Conservation (phyloP, 2,888 invertebrate genomes). For the Phragmatobia fuliginosa region DNA sequence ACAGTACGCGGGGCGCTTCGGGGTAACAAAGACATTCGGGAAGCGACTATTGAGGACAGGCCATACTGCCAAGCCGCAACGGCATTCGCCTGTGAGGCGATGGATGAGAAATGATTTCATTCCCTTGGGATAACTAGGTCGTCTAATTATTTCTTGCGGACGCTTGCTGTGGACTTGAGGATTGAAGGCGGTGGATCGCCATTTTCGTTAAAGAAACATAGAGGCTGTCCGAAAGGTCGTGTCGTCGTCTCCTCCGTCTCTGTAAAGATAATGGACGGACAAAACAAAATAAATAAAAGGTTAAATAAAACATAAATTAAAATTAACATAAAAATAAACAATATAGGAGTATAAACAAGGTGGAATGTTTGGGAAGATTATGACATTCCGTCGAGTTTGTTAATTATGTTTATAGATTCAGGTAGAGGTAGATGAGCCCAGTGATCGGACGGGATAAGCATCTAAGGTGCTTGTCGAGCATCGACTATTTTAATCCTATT, state of each 20-base stretch:
- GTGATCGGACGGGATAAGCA: slow-evolving; percentile 76
- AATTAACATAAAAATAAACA: slow-evolving; percentile 53
- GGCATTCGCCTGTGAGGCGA: slow-evolving; percentile 70
- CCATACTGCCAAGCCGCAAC: slow-evolving; percentile 70
- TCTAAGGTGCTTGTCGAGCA: slow-evolving; percentile 78
- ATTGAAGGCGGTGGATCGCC: slow-evolving; percentile 85
- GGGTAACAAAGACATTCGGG: slow-evolving; percentile 72
- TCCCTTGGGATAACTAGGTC: slow-evolving; percentile 59
- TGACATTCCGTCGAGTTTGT: slow-evolving; percentile 48
- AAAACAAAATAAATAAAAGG: slow-evolving; percentile 77
- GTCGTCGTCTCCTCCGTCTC: slow-evolving; percentile 87
- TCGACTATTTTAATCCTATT: slow-evolving; percentile 76
- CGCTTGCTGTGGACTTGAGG: slow-evolving; percentile 83
- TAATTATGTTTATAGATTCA: slow-evolving; percentile 53
- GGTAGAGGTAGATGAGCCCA: slow-evolving; percentile 63
- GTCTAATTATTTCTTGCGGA: slow-evolving; percentile 82
- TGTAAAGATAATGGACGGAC: slow-evolving; percentile 79
- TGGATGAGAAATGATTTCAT: slow-evolving; percentile 61
- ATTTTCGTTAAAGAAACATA: slow-evolving; percentile 89
- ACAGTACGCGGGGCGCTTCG: slow-evolving; percentile 87
- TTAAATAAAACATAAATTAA: slow-evolving; percentile 54
- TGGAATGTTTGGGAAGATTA: slow-evolving; percentile 43
- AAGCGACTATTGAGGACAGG: slow-evolving; percentile 69
- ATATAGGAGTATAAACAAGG: slow-evolving; percentile 52
- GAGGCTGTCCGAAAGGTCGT: slow-evolving; percentile 93